These are phyloP conservation scores for Urocyon cinereoargenteus DNA, from an alignment of 2,797 vertebrate species.

Conservation along the genomic window DNA sequence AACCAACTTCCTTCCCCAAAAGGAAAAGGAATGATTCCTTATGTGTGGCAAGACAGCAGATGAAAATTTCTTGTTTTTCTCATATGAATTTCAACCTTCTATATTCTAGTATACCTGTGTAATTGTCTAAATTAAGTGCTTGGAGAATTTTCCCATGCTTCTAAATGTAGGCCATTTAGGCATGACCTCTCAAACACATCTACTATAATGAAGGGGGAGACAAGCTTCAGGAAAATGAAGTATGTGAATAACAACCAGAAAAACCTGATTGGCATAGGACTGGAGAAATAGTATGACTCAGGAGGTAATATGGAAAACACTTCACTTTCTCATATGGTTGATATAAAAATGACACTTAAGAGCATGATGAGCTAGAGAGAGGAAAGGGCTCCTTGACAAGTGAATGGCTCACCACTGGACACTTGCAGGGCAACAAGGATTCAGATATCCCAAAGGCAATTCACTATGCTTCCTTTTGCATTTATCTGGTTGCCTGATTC, in stretches of 20 bases:
- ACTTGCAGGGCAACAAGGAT: background rate
- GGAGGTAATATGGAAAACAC: slow-evolving; percentile 54
- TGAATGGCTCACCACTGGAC: background rate
- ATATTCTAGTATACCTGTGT: background rate
- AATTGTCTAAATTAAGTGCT: slow-evolving; percentile 78
- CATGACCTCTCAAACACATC: slow-evolving; percentile 44
- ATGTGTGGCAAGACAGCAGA: background rate
- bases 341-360: slow-evolving; percentile 44
- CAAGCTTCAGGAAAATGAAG: slow-evolving; percentile 66
- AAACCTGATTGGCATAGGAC: slow-evolving; percentile 74
- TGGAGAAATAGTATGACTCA: slow-evolving; percentile 73
- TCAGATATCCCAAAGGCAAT: background rate
- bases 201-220: slow-evolving; percentile 70
- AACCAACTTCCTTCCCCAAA: background rate
- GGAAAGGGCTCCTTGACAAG: background rate
- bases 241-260: slow-evolving; percentile 77
- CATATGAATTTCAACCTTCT: slow-evolving; percentile 1
- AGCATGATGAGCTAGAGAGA: background rate
- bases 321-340: slow-evolving; percentile 62
- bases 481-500: background rate
- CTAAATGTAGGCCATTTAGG: slow-evolving; percentile 70
- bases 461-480: background rate
- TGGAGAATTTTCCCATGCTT: slow-evolving; percentile 71
- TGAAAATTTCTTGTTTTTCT: background rate
- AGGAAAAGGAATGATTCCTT: background rate